Percentiles rank a stretch among this genome's conserved stretches.
Conservation (phyloP, 2,888 invertebrate genomes). For the Atherix ibis region DNA sequence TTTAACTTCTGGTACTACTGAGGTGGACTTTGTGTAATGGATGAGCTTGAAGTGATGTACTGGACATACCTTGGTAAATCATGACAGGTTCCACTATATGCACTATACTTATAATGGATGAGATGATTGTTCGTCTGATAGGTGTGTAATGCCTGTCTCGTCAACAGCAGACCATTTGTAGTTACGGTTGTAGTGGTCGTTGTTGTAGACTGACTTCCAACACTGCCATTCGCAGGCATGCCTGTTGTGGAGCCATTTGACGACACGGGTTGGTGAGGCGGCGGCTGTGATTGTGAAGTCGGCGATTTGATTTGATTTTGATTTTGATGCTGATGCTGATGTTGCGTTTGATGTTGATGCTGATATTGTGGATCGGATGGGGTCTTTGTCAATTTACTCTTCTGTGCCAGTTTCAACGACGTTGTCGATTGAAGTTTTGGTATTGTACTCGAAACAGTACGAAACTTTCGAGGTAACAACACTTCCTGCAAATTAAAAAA, state of each 20-base stretch:
- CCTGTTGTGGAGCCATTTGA: constrained; percentile 16
- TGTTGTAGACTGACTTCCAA: background rate
- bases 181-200: background rate
- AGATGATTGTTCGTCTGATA: constrained; percentile 82
- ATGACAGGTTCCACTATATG: constrained; percentile 73
- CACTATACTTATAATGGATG: constrained; percentile 80
- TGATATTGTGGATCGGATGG: no score
- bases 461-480: constrained; percentile 59
- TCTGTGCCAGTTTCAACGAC: no score
- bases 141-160: constrained; percentile 45
- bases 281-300: no score
- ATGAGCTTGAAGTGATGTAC: no score
- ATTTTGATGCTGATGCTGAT: no score
- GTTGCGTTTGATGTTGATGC: no score
- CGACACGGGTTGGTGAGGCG: no score
- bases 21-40: no score
- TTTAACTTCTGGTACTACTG: no score
- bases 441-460: constrained; percentile 49
- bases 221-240: constrained; percentile 18
- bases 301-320: no score
- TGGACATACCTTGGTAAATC: constrained; percentile 81
- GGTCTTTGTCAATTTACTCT: no score
- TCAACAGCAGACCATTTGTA: constrained; percentile 36
- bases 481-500: constrained; percentile 45
- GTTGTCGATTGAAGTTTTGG: constrained; percentile 24